Base-by-base conservation (phyloP, 2,888 invertebrate genomes). In the Chloromyia formosa region DNA sequence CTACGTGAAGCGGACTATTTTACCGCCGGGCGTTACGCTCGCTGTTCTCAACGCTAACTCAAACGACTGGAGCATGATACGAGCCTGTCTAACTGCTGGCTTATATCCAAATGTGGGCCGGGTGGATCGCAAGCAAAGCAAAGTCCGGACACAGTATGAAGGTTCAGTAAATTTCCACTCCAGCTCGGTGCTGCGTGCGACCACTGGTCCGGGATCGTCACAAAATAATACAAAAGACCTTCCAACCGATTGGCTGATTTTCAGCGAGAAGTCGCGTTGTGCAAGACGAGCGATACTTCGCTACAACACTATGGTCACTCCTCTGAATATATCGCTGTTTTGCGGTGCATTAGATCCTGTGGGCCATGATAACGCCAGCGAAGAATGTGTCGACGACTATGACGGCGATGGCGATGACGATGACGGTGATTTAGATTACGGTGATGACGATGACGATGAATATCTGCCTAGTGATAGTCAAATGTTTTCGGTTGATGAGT, bases 21-120 rank as follows among this genome's bases (percentile, higher is more conserved):
- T 60, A 0, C 62, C 22, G 0, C 60, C 62, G 95, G 80, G 91
- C 95, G 0, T 88, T 89, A 74, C 84, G 77, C 10, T 62, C 2
- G 92, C 92, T 80, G 90, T 93, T 56, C 86, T 95, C 49, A 97
- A 97, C 84, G 83, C 88, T 0, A 92, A 96, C 86, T 92, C 94
- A 0, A 91, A 93, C 80, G 92, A 93, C 82, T 96, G 95, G 95
- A 92, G 95, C 12, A 90, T 97, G 73, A 92, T 98, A 0, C 97
- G 97, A 82, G 94, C 94, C 0, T 94, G 95, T 1, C 86, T 98
- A 42, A 91, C 92, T 27, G 93, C 94, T 2, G 97, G 98, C 0
- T 88, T 94, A 75, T 98, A 97, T 85, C 98, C 98, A 0, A 94
- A 95, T 79, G 84, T 98, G 58, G 93, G 94, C 18, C 88, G 91